Evolutionary conservation across 1,140 invertebrate genomes (phyloP).

Genomic region (Procambarus virginalis): DNA sequence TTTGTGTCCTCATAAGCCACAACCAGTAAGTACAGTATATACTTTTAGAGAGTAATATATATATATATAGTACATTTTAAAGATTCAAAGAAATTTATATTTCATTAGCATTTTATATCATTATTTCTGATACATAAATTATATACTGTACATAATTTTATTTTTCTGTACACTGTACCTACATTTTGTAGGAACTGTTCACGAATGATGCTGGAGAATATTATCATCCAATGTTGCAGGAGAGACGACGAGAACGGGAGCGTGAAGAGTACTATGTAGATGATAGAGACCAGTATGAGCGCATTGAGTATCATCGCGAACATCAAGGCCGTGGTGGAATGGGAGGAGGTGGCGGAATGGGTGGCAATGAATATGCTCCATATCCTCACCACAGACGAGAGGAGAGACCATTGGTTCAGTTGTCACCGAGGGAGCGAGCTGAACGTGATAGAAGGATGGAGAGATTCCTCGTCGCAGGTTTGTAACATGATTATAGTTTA

Average conservation of each 20-base stretch:
- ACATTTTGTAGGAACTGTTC: no score
- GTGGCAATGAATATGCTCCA: constrained; percentile 9
- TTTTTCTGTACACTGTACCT: no score
- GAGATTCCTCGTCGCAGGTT: constrained; percentile 44
- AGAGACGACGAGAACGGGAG: constrained; percentile 30
- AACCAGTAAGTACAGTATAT: no score
- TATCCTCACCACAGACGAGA: constrained; percentile 44
- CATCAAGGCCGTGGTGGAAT: constrained; percentile 22
- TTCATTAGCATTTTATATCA: no score
- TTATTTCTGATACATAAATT: no score
- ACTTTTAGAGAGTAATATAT: no score
- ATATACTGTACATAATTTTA: no score
- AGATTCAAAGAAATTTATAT: no score
- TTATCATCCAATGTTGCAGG: constrained; percentile 4
- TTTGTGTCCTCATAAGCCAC: no score
- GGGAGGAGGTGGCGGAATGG: neutral
- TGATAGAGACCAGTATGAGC: constrained; percentile 45
- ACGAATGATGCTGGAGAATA: no score
- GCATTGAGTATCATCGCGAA: constrained; percentile 27
- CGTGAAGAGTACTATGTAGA: constrained; percentile 58
- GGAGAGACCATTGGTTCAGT: constrained; percentile 21
- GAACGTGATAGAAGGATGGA: constrained; percentile 56
- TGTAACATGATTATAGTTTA: neutral
- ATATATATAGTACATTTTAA: no score
- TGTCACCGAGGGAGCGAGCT: constrained; percentile 56